Percentiles rank a stretch among this genome's conserved stretches.
phyloP scores from a whole-genome alignment of 2,888 invertebrate genomes.

The Sesia apiformis region DNA sequence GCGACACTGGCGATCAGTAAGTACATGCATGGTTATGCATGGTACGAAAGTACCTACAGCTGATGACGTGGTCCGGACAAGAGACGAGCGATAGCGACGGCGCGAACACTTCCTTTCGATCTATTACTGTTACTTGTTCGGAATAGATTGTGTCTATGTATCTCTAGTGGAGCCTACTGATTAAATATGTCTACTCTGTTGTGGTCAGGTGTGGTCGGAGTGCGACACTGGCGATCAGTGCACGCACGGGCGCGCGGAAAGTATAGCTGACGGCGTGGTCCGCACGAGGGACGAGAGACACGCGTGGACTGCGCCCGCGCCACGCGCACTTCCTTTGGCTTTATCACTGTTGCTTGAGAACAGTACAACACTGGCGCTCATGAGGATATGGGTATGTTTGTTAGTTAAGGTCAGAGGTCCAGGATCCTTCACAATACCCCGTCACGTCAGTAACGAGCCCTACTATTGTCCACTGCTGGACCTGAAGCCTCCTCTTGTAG shows the following conservation, averaged over 20 bases:
- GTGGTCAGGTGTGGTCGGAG: conserved; percentile 77
- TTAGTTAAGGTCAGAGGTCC: too few species aligned
- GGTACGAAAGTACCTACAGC: conserved; percentile 74
- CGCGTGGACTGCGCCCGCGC: conserved; percentile 82
- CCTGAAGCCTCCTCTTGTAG: too few species aligned
- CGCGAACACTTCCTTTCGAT: conserved; percentile 71
- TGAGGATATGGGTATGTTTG: conserved; percentile 79
- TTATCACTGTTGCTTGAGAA: conserved; percentile 75
- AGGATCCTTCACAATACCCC: too few species aligned
- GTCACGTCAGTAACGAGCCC: too few species aligned
- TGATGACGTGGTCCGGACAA: conserved; percentile 82
- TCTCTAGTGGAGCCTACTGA: too few species aligned
- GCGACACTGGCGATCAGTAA: conserved; percentile 62
- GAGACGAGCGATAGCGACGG: conserved; percentile 84
- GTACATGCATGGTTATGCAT: conserved; percentile 72
- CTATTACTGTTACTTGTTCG: conserved; percentile 72
- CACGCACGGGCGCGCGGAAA: conserved; percentile 75
- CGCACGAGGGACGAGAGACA: conserved; percentile 85
- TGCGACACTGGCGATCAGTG: conserved; percentile 66
- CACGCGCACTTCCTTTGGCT: conserved; percentile 72
- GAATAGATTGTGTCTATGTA: too few species aligned
- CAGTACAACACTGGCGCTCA: conserved; percentile 69
- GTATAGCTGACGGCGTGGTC: conserved; percentile 81
- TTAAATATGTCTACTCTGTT: not conserved
- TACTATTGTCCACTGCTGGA: too few species aligned